A percentile compares a stretch with the other conserved stretches of the same genome.
These are phyloP conservation scores for Oeneis ivallda DNA, from an alignment of 2,888 invertebrate genomes.

Conservation along the genomic window DNA sequence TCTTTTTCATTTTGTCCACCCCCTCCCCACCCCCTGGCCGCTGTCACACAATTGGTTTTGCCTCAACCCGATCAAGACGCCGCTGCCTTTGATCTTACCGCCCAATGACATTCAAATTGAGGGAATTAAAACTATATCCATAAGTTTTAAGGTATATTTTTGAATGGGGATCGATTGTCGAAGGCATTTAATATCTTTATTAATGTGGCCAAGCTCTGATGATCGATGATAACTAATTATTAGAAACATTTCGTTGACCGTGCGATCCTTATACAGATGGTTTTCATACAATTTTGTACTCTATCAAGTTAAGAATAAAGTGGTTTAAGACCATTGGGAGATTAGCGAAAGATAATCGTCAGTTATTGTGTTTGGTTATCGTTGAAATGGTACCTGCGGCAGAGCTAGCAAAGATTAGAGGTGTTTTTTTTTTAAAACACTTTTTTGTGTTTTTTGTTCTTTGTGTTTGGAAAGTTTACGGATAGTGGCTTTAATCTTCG, in stretches of 20 bases:
- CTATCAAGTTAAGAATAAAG: slow-evolving; percentile 40
- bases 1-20: slow-evolving; percentile 49
- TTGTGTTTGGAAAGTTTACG: slow-evolving; percentile 29
- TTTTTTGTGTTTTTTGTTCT: slow-evolving; percentile 32
- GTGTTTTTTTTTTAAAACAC: slow-evolving; percentile 29
- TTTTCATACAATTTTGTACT: slow-evolving; percentile 35
- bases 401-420: slow-evolving; percentile 54
- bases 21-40: slow-evolving; percentile 42
- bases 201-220: slow-evolving; percentile 72
- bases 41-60: slow-evolving; percentile 74
- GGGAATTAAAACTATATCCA: slow-evolving; percentile 36
- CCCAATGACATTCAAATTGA: slow-evolving; percentile 43
- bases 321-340: slow-evolving; percentile 37
- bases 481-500: slow-evolving; percentile 28
- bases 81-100: slow-evolving; percentile 68
- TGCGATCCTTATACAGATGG: slow-evolving; percentile 48
- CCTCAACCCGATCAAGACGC: slow-evolving; percentile 62
- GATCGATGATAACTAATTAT: slow-evolving; percentile 79
- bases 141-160: slow-evolving; percentile 35
- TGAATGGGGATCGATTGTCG: slow-evolving; percentile 37
- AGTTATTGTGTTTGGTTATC: slow-evolving; percentile 78
- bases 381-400: slow-evolving; percentile 55
- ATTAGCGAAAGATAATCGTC: slow-evolving; percentile 68
- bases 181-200: slow-evolving; percentile 77
- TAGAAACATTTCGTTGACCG: slow-evolving; percentile 75